Percentiles rank a stretch among this genome's conserved stretches.
Conservation (phyloP, 2,113 vertebrate species). For the Pitta sordida region DNA sequence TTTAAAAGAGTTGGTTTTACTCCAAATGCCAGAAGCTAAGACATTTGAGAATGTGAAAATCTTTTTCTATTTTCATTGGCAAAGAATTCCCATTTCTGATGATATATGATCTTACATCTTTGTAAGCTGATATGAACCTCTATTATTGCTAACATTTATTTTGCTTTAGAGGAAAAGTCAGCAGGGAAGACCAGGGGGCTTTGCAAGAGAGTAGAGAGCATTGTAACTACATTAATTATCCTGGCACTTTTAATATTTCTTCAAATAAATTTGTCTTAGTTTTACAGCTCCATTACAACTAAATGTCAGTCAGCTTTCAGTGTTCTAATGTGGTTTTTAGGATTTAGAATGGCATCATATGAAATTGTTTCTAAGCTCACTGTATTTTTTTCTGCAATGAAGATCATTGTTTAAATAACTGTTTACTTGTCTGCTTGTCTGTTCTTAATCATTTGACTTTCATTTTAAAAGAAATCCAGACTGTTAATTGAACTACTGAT, state of each 20-base stretch:
- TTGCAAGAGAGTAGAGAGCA: neutral
- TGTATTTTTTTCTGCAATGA: neutral
- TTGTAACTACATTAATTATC: constrained; percentile 6
- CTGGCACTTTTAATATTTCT: constrained; percentile 3
- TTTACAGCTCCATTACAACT: neutral
- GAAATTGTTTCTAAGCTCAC: neutral
- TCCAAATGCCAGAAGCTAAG: constrained; percentile 15
- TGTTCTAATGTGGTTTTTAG: neutral
- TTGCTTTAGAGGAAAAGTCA: neutral
- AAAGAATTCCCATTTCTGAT: neutral
- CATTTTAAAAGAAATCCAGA: neutral
- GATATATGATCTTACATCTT: constrained; percentile 13
- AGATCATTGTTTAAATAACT: neutral
- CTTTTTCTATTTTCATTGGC: constrained; percentile 18
- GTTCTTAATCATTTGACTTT: neutral
- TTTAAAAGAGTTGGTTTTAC: neutral
- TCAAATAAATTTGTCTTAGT: neutral
- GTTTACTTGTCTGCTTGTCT: neutral
- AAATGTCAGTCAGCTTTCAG: neutral
- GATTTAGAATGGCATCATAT: neutral
- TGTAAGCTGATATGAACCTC: neutral
- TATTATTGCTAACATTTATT: constrained; percentile 31
- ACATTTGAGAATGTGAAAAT: constrained; percentile 8
- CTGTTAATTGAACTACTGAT: neutral
- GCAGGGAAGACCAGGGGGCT: neutral